These are phyloP conservation scores for Oceanites oceanicus DNA, from an alignment of 2,113 vertebrate genomes.

Conservation along the genomic window DNA sequence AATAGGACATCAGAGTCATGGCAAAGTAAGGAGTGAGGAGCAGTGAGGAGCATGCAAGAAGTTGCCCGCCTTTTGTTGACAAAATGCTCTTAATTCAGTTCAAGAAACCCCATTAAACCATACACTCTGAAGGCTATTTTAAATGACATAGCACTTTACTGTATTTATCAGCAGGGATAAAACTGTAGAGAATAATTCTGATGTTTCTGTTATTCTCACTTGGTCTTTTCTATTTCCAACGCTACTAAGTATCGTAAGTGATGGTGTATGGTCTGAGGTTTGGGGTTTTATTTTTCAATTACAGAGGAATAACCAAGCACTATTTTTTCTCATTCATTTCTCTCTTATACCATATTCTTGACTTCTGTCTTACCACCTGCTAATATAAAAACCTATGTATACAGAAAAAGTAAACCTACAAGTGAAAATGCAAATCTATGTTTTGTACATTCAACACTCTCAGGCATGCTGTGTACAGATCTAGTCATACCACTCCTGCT, in stretches of 20 bases:
- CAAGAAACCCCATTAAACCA: background rate
- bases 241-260: background rate
- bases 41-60: background rate
- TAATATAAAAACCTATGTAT: background rate
- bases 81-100: background rate
- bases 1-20: background rate
- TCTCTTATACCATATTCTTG: background rate
- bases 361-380: background rate
- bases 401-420: background rate
- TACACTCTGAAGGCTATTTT: background rate
- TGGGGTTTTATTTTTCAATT: background rate
- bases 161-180: background rate
- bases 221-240: background rate
- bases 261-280: background rate
- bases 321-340: background rate
- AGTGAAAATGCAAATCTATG: background rate
- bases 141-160: background rate
- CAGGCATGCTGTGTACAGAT: background rate
- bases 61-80: background rate
- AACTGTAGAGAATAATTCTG: background rate
- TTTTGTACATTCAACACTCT: background rate
- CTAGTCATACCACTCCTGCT: background rate
- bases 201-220: background rate
- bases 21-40: background rate
- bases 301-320: background rate